A percentile compares a stretch with the other conserved stretches of the same genome.
These are phyloP conservation scores for Drosophila lini DNA, from an alignment of 1,140 invertebrate species.

Conservation along the genomic window DNA sequence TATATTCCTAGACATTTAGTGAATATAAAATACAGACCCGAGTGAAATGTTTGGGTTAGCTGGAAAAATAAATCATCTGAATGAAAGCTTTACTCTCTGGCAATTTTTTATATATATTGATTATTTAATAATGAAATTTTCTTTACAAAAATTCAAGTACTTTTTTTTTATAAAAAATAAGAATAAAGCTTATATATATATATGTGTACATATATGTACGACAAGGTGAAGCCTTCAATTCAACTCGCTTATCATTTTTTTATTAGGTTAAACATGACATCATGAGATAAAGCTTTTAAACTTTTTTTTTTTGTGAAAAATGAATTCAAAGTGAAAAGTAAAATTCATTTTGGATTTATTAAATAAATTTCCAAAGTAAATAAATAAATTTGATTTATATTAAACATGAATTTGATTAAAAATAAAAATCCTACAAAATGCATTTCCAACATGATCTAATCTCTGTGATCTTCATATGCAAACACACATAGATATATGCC, in stretches of 20 bases:
- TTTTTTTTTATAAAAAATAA: no score
- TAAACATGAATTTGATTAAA: not conserved
- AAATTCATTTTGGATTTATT: not conserved
- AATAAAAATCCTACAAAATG: not conserved
- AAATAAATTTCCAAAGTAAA: not conserved
- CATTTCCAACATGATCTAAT: not conserved
- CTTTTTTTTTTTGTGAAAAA: not conserved
- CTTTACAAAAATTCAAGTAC: not conserved
- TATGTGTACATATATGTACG: not conserved
- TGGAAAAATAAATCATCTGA: not conserved
- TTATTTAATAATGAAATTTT: not conserved
- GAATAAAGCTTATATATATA: slow-evolving; percentile 3
- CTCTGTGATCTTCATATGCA: not conserved
- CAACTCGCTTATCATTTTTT: slow-evolving; percentile 10
- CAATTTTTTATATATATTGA: not conserved
- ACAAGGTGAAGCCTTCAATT: slow-evolving; percentile 2
- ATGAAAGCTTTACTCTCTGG: not conserved
- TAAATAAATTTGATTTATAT: not conserved
- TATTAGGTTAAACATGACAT: slow-evolving; percentile 7
- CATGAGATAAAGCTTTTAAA: slow-evolving; percentile 7
- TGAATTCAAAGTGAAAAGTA: not conserved
- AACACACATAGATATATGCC: slow-evolving; percentile 4
- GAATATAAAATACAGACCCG: not conserved
- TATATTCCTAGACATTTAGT: slow-evolving; percentile 2
- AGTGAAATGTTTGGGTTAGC: slow-evolving; percentile 3